Conservation (phyloP, 1,140 invertebrate species). For the Caenorhabditis tropicalis region DNA sequence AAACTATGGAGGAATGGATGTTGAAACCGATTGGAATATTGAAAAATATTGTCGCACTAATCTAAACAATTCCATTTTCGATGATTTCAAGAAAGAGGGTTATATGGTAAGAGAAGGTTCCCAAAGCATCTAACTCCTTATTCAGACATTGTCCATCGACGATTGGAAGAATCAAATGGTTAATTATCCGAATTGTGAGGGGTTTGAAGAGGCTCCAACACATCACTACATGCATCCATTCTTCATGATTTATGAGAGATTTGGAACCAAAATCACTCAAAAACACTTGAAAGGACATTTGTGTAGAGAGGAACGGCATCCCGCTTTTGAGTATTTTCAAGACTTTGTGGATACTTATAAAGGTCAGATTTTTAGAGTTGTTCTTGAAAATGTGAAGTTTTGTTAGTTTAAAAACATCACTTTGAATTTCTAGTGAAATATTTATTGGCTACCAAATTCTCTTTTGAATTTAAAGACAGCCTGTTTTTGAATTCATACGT, state of each 20-base stretch:
- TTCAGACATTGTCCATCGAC: neutral
- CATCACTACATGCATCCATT: conserved; percentile 16
- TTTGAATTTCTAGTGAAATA: too few species aligned
- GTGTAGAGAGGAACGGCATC: neutral
- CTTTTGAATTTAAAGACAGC: too few species aligned
- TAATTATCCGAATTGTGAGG: neutral
- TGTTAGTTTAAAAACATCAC: too few species aligned
- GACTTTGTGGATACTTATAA: neutral
- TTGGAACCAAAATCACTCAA: neutral
- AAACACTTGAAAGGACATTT: neutral
- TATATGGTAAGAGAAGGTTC: neutral
- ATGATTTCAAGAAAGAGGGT: neutral
- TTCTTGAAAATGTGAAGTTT: neutral
- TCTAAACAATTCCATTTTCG: neutral
- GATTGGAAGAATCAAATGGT: neutral
- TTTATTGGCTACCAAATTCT: too few species aligned
- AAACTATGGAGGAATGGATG: too few species aligned
- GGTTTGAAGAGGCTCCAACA: neutral
- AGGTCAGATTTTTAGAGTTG: neutral
- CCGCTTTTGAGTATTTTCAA: neutral
- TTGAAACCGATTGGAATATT: too few species aligned
- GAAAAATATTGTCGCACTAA: too few species aligned
- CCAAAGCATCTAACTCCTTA: too few species aligned
- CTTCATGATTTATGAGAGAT: neutral
- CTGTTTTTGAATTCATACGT: too few species aligned